Base-by-base conservation (phyloP, 2,797 vertebrate species). In the Trematocara caparti region DNA sequence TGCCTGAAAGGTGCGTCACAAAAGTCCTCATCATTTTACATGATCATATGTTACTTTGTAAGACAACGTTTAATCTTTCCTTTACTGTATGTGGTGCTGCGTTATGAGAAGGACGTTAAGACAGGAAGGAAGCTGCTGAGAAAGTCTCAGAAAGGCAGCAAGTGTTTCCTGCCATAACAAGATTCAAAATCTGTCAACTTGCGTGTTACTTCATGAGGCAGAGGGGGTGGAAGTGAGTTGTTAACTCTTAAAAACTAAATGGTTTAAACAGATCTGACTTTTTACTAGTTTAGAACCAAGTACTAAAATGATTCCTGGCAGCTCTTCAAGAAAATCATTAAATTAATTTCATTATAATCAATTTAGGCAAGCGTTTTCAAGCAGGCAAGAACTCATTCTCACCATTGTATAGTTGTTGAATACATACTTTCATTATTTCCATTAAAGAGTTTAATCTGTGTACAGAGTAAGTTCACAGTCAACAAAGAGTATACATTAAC, bases 51-150 rank as follows among this genome's bases (percentile, higher is more conserved):
- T 76, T 71, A 75, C 48, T 74, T 6, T 80, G 43, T 82, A 24
- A 66, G 19, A 81, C 36, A 81, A 75, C 19, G 55, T 50, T 59
- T 78, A 21, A 73, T 76, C 73, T 78, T 69, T 62, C 15, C 77
- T 62, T 80, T 55, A 83, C 47, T 83, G 72, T 66, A 78, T 7
- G 13, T 21, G 5, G 45, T 53, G 72, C 38, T 51, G 53, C 12
- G 17, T 59, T 75, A 55, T 64, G 73, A 84, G 53, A 82, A 92
- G 86, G 76, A 66, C 80, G 86, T 90, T 93, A 81, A 90, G 74
- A 84, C 93, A 95, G 94, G 95, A 95, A 95, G 94, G 94, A 96
- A 95, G 93, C 91, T 84, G 86, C 94, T 92, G 89, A 94, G 90
- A 90, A 87, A 91, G 84, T 86, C 78, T 86, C 36, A 84, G 80